Base-by-base conservation (phyloP, 2,888 invertebrate genomes). In the Macaria notata region DNA sequence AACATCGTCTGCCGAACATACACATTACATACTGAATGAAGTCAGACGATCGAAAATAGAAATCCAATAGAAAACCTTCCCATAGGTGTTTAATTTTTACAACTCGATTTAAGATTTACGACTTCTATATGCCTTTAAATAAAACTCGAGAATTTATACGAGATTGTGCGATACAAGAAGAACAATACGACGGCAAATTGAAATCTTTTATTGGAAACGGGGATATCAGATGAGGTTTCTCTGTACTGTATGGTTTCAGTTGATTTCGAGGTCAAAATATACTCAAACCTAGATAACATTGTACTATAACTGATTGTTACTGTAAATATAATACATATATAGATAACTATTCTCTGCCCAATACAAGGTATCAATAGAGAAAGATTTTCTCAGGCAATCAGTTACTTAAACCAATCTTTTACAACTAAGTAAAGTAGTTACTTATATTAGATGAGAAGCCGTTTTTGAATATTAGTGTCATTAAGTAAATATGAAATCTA, bases 41-140 rank as follows among this genome's bases (percentile, higher is more conserved):
- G 81, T 84, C 84, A 85, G 82, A 74, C 61, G 67, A 73, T 73
- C 84, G 87, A 79, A 84, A 86, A 88, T 88, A 88, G 84, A 80
- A 72, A 69, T 71, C 69, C 68, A 70, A 81, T 79, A 78, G 70
- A 74, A 75, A 79, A 73, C 76, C 66, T 72, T 36, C 44, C 44
- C 44, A 77, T 75, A 64, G 70, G 62, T 69, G 72, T 78, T 79
- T 70, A 69, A 78, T 82, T 81, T 54, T 79, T 76, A 80, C 72
- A 71, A 69, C 69, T 68, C 77, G 73, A 71, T 74, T 75, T 64
- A 67, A 66, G 73, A 78, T 80, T 81, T 81, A 84, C 69, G 66
- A 66, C 63, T 64, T 70, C 69, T 64, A 68, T 70, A 64, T 55
- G 63, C 57, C 56, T 63, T 65, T 62, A 68, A 77, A 75, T 73